These are phyloP conservation scores for Rotaria sp. DNA, from an alignment of 2,888 invertebrate species.

Conservation along the genomic window DNA sequence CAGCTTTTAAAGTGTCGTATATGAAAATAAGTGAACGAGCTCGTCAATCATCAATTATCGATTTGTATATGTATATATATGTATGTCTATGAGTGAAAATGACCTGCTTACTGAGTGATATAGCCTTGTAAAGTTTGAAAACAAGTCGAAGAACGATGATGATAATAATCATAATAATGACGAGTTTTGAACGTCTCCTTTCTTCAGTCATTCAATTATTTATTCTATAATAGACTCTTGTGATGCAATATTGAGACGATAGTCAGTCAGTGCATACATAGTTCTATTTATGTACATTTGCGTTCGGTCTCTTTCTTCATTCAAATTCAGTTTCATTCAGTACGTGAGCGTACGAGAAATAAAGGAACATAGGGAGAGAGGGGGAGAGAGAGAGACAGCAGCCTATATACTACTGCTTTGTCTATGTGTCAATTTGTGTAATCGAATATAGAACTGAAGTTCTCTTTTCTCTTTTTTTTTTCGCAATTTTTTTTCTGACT, in stretches of 20 bases:
- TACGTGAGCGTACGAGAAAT: not conserved
- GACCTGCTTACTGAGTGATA: slow-evolving; percentile 2
- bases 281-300: slow-evolving; percentile 18
- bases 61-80: not conserved
- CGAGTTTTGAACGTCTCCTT: not conserved
- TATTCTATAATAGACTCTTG: not conserved
- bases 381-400: not conserved
- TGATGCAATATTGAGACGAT: slow-evolving; percentile 3
- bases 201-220: not conserved
- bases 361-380: not conserved
- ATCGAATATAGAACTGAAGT: slow-evolving; percentile 10
- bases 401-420: not conserved
- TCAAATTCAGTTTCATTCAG: slow-evolving; percentile 2
- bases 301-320: slow-evolving; percentile 7
- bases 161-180: not conserved
- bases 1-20: not conserved
- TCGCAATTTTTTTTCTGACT: not conserved
- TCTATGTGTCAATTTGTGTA: slow-evolving; percentile 22
- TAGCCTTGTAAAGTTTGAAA: not conserved
- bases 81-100: not conserved
- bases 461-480: slow-evolving; percentile 3
- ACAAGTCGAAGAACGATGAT: not conserved
- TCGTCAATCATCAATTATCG: slow-evolving; percentile 4
- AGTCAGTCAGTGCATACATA: not conserved
- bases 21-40: not conserved